Base-by-base conservation (phyloP, 2,888 invertebrate genomes). In the Folsomia manolachei region DNA sequence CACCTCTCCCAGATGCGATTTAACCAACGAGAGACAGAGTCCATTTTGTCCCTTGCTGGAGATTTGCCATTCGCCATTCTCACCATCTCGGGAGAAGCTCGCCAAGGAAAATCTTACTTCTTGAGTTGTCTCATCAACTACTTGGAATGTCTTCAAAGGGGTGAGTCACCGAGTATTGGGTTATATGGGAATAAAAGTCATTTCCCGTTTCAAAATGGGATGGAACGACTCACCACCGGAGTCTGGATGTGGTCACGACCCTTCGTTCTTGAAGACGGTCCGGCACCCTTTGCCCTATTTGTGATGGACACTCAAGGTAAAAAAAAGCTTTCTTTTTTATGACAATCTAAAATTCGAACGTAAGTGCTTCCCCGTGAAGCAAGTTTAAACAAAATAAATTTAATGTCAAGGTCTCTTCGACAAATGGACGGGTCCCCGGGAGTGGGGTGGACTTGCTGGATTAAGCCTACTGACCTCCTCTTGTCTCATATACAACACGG, bases 161-260 rank as follows among this genome's bases (percentile, higher is more conserved):
- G 39, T 39, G 39, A 9, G 14, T 9, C 4, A 39, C 39, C 39
- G 14, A 39, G 7, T 14, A 39, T 39, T 14, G 39, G 14, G 14
- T 14, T 39, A 9, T 4, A 4, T 14, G 4, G 7, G 39, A 39
- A 39, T 14, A 39, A 39, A 14, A 14, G 14, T 9, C 14, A 9
- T 39, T 39, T 39, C 39, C 39, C 4, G 7, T 39, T 39, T 39
- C 7, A 39, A 39, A 39, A 39, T 39, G 39, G 39, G 7, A 39
- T 14, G 39, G 39, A 39, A 39, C 39, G 65, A 21, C 1, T 39
- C 2, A 65, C 65, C 18, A 39, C 51, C 7, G 65, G 65, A n/a
- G 23, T 65, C 23, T 65, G 65, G 65, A 24, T 65, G 27, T 65
- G 65, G 65, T 65, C 65, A 14, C 27, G 21, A 4, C 39, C 39